Evolutionary conservation across 2,888 invertebrate genomes (phyloP).

Genomic region (Spodoptera exigua): DNA sequence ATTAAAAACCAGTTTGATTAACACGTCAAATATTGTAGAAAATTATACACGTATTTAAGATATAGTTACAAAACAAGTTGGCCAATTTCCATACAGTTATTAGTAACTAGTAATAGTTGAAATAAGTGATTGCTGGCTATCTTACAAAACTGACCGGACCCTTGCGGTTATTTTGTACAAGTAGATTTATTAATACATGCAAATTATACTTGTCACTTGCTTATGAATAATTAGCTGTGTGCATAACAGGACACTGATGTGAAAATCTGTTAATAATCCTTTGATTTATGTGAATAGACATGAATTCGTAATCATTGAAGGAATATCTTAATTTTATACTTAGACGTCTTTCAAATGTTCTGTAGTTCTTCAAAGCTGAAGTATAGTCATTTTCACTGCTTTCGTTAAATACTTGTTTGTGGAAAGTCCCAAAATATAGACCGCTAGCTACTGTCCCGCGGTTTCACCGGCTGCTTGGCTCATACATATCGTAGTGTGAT

Average conservation of each 20-base stretch:
- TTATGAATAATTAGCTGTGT: constrained; percentile 32
- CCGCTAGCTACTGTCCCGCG: no score
- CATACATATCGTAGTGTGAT: no score
- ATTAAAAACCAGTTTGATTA: constrained; percentile 10
- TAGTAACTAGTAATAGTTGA: constrained; percentile 23
- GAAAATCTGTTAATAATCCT: constrained; percentile 25
- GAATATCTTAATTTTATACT: no score
- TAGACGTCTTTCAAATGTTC: no score
- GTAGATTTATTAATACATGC: constrained; percentile 43
- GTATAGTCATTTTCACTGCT: no score
- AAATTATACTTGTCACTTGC: constrained; percentile 45
- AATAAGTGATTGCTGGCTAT: constrained; percentile 32
- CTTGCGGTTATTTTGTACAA: constrained; percentile 30
- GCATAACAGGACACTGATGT: constrained; percentile 1
- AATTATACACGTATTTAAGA: constrained; percentile 32
- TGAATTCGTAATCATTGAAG: constrained; percentile 6
- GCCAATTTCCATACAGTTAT: constrained; percentile 45
- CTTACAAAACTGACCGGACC: constrained; percentile 25
- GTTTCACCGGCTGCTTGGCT: no score
- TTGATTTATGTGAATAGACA: neutral
- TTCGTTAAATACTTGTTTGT: no score
- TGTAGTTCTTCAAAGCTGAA: no score
- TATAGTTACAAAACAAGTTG: constrained; percentile 31
- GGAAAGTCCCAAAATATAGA: no score
- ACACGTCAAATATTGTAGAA: constrained; percentile 7